A percentile compares a stretch with the other conserved stretches of the same genome.
phyloP scores from a whole-genome alignment of 2,113 vertebrate species.

The Leucosticte australis region DNA sequence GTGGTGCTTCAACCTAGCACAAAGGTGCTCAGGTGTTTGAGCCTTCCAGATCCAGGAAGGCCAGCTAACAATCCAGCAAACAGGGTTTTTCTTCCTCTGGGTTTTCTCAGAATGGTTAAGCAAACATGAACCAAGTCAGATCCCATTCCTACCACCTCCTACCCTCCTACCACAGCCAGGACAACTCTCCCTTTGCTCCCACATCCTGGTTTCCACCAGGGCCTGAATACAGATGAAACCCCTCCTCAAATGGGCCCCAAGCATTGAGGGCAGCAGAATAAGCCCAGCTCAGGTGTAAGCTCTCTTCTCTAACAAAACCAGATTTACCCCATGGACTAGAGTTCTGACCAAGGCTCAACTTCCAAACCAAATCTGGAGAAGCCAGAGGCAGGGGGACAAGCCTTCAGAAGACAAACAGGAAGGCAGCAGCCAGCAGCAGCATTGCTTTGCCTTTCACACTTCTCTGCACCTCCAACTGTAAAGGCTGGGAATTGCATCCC shows the following conservation, averaged over 20 bases:
- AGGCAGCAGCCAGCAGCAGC: background rate
- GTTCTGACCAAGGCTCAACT: background rate
- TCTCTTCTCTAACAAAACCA: background rate
- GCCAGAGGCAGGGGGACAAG: background rate
- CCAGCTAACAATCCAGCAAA: background rate
- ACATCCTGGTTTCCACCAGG: background rate
- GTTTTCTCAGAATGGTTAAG: background rate
- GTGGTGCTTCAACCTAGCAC: background rate
- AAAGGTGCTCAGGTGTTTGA: background rate
- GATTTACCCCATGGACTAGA: background rate
- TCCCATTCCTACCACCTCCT: background rate
- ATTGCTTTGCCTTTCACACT: background rate
- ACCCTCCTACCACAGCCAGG: background rate
- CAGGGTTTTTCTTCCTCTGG: background rate
- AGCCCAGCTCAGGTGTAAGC: background rate
- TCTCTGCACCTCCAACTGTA: background rate
- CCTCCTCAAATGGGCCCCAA: fast-evolving
- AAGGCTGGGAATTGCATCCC: background rate
- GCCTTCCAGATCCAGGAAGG: background rate
- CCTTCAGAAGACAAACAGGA: background rate
- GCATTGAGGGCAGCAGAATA: fast-evolving
- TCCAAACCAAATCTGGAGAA: background rate
- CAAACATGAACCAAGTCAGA: background rate
- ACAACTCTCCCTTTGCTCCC: background rate
- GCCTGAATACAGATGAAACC: background rate